Base-by-base conservation (phyloP, 2,888 invertebrate genomes). In the Pimpla rufipes region DNA sequence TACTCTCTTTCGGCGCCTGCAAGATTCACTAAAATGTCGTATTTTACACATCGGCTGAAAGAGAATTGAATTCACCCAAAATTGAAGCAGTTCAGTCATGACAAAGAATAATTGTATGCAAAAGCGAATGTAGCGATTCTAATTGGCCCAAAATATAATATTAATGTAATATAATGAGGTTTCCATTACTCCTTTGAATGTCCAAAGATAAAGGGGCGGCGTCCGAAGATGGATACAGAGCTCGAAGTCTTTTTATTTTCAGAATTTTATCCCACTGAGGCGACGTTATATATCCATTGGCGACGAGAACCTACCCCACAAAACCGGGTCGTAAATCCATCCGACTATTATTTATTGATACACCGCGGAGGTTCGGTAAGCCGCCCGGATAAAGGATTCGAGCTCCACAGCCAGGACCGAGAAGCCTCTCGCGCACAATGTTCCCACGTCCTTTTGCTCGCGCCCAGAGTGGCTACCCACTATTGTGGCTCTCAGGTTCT, bases 321-420 rank as follows among this genome's bases (percentile, higher is more conserved):
- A 13, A 47, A 73, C 35, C 29, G 73, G 45, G 23, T 35, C 45
- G 73, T 73, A 73, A 59, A 73, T 73, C 59, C 73, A 73, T 59
- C 59, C 18, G 59, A 47, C 73, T 47, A 73, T 73, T 73, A 73
- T 73, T 73, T 73, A 73, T 73, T 73, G 73, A 73, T 73, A 47
- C 73, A 59, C 45, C 45, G 57, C 11, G 59, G 42, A 57, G 45
- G 73, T 45, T 73, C 59, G 73, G 73, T 73, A 73, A 73, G 73
- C 73, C 73, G 59, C 11, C 16, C 35, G 73, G 73, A 73, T 73
- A 45, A 59, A 71, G 73, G 45, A 59, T 59, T 45, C 59, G 59
- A 59, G 45, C 73, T 59, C 16, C 45, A 18, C 40, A 73, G 18
- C 16, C 42, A 55, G 21, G 42, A 23, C 35, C 21, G 57, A 16